A percentile compares a stretch with the other conserved stretches of the same genome.
These are phyloP conservation scores for Mallotus villosus DNA, from an alignment of 2,797 vertebrate species.

Conservation along the genomic window DNA sequence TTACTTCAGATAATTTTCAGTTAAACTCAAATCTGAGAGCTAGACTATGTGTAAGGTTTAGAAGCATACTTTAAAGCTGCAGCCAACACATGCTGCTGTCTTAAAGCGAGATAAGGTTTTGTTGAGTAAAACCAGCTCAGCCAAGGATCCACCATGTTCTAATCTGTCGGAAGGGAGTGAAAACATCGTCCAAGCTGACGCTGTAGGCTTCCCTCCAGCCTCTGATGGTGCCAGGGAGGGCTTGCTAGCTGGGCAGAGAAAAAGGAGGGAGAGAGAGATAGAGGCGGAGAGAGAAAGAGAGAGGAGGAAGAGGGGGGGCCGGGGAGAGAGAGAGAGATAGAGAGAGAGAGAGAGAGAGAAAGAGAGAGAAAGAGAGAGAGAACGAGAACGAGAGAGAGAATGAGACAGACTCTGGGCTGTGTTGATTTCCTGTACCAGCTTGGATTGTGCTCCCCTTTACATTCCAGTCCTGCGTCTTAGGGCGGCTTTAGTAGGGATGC, in stretches of 20 bases:
- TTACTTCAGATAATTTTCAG: background rate
- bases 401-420: background rate
- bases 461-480: conserved; percentile 11
- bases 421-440: conserved; percentile 1
- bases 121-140: background rate
- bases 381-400: too few species aligned
- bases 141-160: conserved; percentile 1
- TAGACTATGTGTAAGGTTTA: background rate
- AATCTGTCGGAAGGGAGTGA: background rate
- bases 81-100: background rate
- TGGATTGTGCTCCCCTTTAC: background rate
- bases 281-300: background rate
- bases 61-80: background rate
- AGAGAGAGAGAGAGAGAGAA: too few species aligned
- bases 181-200: background rate
- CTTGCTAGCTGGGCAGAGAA: background rate
- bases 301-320: background rate
- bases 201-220: conserved; percentile 3
- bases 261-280: background rate
- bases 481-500: background rate
- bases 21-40: background rate
- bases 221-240: background rate
- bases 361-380: too few species aligned
- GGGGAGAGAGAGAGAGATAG: background rate
- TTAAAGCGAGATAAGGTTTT: conserved; percentile 3